Base-by-base conservation (phyloP, 2,113 vertebrate species). In the Phycodurus eques region DNA sequence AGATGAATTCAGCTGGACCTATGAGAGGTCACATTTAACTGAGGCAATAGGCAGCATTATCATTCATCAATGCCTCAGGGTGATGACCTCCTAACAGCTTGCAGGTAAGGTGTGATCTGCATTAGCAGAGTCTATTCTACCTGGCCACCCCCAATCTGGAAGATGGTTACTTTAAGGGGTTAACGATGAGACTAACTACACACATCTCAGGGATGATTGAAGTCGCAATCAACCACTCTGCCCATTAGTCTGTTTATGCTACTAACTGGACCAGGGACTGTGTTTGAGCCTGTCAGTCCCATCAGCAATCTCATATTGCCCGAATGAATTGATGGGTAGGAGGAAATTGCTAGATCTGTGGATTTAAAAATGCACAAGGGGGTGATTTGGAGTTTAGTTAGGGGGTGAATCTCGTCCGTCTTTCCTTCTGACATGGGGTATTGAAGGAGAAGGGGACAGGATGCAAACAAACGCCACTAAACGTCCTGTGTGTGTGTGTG, bases 191-290 rank as follows among this genome's bases (percentile, higher is more conserved):
- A 81, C 82, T 59, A 67, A 68, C 81, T 66, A 80, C 78, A 86
- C 78, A 88, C 84, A 79, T 82, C 86, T 86, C 91, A 83, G 61
- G 77, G 65, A 81, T 90, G 88, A 88, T 80, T 83, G 89, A 90
- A 82, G 78, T 79, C 80, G 76, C 84, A 86, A 87, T 89, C 87
- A 89, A 80, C 71, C 82, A 87, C 77, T 80, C 71, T 80, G 76
- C 88, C 87, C 91, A 89, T 89, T 89, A 90, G 71, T 73, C 74
- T 83, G 79, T 80, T 84, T 88, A 80, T 74, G 74, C 83, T 79
- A 79, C 88, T 86, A 85, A 80, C 67, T 8, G 67, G 81, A 76
- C 51, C n/a, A 56, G 72, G 53, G 73, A 81, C 72, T 68, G 83
- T 85, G 76, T 88, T 86, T 84, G 75, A 83, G 78, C 74, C 77